Evolutionary conservation across 2,113 vertebrate genomes (phyloP).

Genomic region (Trochalopteron elliotii): DNA sequence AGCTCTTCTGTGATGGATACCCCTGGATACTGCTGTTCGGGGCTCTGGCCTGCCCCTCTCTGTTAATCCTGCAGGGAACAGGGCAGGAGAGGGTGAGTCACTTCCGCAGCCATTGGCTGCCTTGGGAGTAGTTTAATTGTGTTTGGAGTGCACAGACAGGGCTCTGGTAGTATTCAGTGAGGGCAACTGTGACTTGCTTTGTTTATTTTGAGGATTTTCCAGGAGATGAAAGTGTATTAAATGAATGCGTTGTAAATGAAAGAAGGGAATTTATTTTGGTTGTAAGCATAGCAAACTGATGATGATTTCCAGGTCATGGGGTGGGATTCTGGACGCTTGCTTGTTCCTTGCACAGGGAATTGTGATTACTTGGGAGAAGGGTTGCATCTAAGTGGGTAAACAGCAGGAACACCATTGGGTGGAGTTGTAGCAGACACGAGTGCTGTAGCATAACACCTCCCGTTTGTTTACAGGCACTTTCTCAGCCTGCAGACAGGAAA

Average conservation of each 20-base stretch:
- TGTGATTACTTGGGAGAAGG: background rate
- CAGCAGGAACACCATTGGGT: background rate
- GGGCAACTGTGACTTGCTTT: background rate
- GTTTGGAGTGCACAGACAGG: background rate
- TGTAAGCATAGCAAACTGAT: background rate
- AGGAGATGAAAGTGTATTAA: background rate
- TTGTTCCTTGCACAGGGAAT: background rate
- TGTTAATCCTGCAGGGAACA: background rate
- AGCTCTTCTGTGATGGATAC: background rate
- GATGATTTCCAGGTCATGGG: background rate
- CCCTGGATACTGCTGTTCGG: fast-evolving
- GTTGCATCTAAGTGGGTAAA: background rate
- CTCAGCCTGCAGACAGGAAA: background rate
- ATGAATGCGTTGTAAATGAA: background rate
- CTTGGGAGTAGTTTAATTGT: background rate
- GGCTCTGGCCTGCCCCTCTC: background rate
- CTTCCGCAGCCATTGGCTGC: background rate
- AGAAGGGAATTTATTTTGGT: background rate
- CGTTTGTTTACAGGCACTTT: background rate
- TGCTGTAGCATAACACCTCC: background rate
- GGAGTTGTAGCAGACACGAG: background rate
- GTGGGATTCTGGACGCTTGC: background rate
- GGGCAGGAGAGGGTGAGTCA: background rate
- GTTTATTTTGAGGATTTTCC: slow-evolving; percentile 18
- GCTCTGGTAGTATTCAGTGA: background rate